Evolutionary conservation across 1,140 invertebrate genomes (phyloP).

Genomic region (Contarinia nasturtii): DNA sequence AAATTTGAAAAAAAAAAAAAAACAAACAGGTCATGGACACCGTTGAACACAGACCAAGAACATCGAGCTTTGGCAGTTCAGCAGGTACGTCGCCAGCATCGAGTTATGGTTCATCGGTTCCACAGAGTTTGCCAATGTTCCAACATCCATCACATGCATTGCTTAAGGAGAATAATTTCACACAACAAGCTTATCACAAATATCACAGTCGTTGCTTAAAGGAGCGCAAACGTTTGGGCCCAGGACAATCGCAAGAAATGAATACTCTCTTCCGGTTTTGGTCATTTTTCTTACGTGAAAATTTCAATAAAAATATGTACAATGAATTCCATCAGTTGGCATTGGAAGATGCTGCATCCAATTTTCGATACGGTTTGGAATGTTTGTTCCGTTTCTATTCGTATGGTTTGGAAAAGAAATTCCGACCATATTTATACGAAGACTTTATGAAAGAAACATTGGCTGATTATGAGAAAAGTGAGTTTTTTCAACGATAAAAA

Average conservation of each 20-base stretch:
- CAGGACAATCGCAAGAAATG: slow-evolving; percentile 90
- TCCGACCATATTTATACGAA: slow-evolving; percentile 78
- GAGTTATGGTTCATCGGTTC: slow-evolving; percentile 53
- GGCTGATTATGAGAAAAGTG: slow-evolving; percentile 75
- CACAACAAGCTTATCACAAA: slow-evolving; percentile 91
- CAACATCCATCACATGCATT: slow-evolving; percentile 92
- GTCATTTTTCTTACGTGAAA: slow-evolving; percentile 97
- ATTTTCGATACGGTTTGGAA: slow-evolving; percentile 83
- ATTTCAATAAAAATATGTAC: slow-evolving; percentile 98
- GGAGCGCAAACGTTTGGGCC: slow-evolving; percentile 79
- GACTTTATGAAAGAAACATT: slow-evolving; percentile 93
- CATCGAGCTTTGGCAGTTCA: slow-evolving; percentile 54
- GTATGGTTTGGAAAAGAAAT: slow-evolving; percentile 92
- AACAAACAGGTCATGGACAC: slow-evolving; percentile 54
- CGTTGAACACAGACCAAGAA: slow-evolving; percentile 57
- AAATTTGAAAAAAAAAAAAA: too few species aligned
- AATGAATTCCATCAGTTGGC: slow-evolving; percentile 79
- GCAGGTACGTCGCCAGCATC: slow-evolving; percentile 54
- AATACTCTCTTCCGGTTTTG: slow-evolving; percentile 96
- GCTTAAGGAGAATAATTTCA: slow-evolving; percentile 94
- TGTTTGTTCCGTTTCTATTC: slow-evolving; percentile 98
- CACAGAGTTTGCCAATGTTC: slow-evolving; percentile 71
- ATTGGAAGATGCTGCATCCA: slow-evolving; percentile 75
- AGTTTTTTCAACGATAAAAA: slow-evolving; percentile 18
- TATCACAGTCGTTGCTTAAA: slow-evolving; percentile 84